Percentiles rank a stretch among this genome's conserved stretches.
phyloP scores from a whole-genome alignment of 2,888 invertebrate genomes.

The Paralinhomoeus sp. region DNA sequence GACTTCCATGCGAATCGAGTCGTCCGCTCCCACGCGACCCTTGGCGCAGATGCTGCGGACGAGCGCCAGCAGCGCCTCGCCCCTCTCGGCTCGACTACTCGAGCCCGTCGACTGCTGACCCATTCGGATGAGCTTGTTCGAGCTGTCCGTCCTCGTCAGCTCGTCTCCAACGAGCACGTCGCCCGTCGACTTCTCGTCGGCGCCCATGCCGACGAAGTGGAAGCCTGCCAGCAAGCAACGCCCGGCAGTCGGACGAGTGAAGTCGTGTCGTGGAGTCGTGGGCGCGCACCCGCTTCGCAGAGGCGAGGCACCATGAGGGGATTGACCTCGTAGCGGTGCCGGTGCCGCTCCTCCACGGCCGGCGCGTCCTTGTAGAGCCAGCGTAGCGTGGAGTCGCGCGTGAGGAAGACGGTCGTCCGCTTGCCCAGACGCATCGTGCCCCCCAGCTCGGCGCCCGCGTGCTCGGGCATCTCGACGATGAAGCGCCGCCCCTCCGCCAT shows the following conservation, averaged over 20 bases:
- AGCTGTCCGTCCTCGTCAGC: not conserved
- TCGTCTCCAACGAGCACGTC: not conserved
- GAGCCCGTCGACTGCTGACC: no score
- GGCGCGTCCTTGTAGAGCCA: slow-evolving; percentile 26
- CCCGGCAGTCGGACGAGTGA: no score
- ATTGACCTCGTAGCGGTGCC: slow-evolving; percentile 84
- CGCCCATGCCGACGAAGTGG: slow-evolving; percentile 47
- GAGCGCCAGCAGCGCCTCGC: not conserved
- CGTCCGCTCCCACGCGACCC: not conserved
- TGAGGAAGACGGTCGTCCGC: slow-evolving; percentile 56
- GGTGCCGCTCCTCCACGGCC: slow-evolving; percentile 67
- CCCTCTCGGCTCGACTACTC: not conserved
- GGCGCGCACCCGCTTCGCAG: slow-evolving; percentile 50
- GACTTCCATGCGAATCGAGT: slow-evolving; percentile 7
- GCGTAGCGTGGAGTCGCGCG: slow-evolving; percentile 28
- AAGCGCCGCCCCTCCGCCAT: slow-evolving; percentile 25
- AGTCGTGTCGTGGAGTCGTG: not conserved
- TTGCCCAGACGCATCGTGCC: slow-evolving; percentile 96
- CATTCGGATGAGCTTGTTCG: no score
- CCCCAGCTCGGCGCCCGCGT: slow-evolving; percentile 64
- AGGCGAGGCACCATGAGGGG: slow-evolving; percentile 54
- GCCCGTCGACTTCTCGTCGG: slow-evolving; percentile 37
- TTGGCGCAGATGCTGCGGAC: not conserved
- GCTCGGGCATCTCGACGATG: slow-evolving; percentile 88
- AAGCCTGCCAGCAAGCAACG: not conserved